Conservation (phyloP, 2,797 vertebrate species). For the Champsocephalus esox region DNA sequence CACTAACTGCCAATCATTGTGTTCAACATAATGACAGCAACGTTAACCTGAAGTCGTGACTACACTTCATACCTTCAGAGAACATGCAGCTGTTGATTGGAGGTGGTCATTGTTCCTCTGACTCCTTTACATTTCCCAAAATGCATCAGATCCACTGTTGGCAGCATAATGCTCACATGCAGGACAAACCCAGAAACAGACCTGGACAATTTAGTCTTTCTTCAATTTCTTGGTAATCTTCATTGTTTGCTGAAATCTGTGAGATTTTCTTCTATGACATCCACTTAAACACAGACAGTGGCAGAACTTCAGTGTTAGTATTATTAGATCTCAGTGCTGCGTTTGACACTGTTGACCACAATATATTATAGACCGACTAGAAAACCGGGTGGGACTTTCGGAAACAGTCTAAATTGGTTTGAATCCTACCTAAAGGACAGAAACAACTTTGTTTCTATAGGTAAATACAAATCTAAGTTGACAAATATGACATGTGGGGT, state of each 20-base stretch:
- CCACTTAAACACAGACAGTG: too few relatives aligned
- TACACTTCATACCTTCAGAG: slow-evolving; percentile 11
- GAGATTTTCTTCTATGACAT: not conserved
- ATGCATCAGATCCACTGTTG: slow-evolving; percentile 26
- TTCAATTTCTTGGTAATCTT: not conserved
- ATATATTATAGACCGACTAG: too few relatives aligned
- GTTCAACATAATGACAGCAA: slow-evolving; percentile 43
- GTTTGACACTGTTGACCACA: too few relatives aligned
- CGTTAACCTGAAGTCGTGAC: slow-evolving; percentile 9
- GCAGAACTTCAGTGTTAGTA: too few relatives aligned
- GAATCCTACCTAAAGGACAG: too few relatives aligned
- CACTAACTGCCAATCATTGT: slow-evolving; percentile 31
- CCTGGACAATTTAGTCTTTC: not conserved
- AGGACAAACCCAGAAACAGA: not conserved
- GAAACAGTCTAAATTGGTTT: too few relatives aligned
- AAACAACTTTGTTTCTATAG: too few relatives aligned
- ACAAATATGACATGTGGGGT: too few relatives aligned
- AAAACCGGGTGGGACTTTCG: too few relatives aligned
- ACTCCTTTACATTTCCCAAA: slow-evolving; percentile 25
- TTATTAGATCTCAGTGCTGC: too few relatives aligned
- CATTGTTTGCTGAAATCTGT: not conserved
- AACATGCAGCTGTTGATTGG: slow-evolving; percentile 77
- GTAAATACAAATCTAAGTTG: too few relatives aligned
- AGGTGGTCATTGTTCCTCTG: slow-evolving; percentile 27
- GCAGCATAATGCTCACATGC: slow-evolving; percentile 21